Percentiles rank a stretch among this genome's conserved stretches.
Evolutionary conservation across 2,113 vertebrate genomes (phyloP).

Genomic region (Leucopsar rothschildi): DNA sequence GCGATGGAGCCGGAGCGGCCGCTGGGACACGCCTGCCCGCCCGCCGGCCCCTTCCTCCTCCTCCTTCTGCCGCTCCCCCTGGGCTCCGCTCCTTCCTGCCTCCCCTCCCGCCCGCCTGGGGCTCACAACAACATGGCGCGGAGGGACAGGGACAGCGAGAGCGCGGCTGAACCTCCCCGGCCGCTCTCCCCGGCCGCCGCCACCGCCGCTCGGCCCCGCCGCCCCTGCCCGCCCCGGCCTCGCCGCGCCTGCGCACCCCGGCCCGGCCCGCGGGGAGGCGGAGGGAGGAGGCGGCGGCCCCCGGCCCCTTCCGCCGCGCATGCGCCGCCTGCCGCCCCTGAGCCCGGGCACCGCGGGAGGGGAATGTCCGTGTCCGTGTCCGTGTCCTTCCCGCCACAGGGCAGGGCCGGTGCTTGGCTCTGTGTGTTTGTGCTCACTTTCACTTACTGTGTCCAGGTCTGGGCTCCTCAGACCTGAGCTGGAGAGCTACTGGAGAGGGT

Average conservation of each 20-base stretch:
- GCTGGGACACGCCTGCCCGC: too few relatives aligned
- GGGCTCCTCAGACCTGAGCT: neutral
- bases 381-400: accelerated
- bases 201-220: too few relatives aligned
- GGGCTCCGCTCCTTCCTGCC: too few relatives aligned
- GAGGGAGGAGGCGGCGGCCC: neutral
- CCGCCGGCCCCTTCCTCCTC: too few relatives aligned
- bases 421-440: neutral
- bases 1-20: too few relatives aligned
- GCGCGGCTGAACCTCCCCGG: too few relatives aligned
- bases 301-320: neutral
- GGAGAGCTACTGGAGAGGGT: neutral
- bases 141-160: too few relatives aligned
- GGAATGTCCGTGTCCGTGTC: accelerated
- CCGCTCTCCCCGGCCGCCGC: too few relatives aligned
- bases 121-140: too few relatives aligned
- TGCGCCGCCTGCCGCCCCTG: neutral
- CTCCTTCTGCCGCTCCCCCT: too few relatives aligned
- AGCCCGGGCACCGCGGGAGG: neutral
- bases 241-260: neutral
- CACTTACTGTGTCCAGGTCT: neutral
- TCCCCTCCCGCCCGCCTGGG: too few relatives aligned
- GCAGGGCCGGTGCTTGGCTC: accelerated
- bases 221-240: too few relatives aligned
- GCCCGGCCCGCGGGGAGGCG: neutral